Evolutionary conservation across 1,140 invertebrate genomes (phyloP), one percentile per base, ranked within the genome.

Genomic region (Phortica variegata): DNA sequence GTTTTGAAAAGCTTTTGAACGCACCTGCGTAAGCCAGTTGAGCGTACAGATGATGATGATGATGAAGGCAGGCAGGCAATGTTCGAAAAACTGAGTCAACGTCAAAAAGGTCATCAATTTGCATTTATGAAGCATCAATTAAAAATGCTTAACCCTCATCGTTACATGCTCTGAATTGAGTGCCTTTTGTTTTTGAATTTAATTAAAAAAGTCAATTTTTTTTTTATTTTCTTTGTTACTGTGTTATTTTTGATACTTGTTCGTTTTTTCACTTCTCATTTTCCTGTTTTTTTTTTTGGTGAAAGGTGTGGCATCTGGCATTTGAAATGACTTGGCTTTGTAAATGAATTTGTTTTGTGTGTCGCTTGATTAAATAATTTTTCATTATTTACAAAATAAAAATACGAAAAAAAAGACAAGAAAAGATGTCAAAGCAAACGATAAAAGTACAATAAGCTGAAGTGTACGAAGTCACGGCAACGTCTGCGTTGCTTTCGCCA

Each of bases 291-390:
- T 17, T 52, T 32, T 49, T 40, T 34, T 43, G 36, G n/a, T 9
- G 15, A 19, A 43, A 23, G 33, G 9, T 32, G 49, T 16, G 21
- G 39, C 42, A 16, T 33, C 31, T 43, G 44, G 32, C 46, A 47
- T 48, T 52, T 48, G 48, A 53, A 53, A 47, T 45, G 36, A 43
- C 29, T 26, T n/a, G n/a, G 23, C 10, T 26, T 26, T 26, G 23
- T 26, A 6, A 26, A 26, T 10, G 23, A 36, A 29, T 48, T 43
- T 17, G 54, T 44, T 26, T 44, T 68, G 68, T 68, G 63, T 68
- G n/a, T 63, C 61, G 54, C 65, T 69, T 68, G 63, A 68, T 68
- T 68, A 68, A 68, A 68, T 68, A 69, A 68, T 61, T 68, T 68
- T 68, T 68, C 63, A 63, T 68, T 68, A 68, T 68, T 66, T 68